A percentile compares a stretch with the other conserved stretches of the same genome.
Conservation (phyloP, 2,113 vertebrate species). For the Ascaphus truei region DNA sequence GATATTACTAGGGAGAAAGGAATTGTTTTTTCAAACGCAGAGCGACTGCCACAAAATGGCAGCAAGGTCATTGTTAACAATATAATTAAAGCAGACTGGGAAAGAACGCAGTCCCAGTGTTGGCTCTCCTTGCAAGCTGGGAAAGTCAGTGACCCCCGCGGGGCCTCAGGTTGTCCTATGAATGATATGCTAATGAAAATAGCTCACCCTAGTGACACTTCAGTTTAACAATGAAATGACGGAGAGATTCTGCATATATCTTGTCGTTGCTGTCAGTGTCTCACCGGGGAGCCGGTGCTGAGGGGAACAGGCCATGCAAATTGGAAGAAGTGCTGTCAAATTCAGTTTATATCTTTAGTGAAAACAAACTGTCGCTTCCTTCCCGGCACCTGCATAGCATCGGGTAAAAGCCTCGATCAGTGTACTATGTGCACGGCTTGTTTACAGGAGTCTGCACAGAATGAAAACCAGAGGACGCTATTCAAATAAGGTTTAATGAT, state of each 20-base stretch:
- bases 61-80: no score
- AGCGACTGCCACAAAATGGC: no score
- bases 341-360: conserved; percentile 9
- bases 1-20: no score
- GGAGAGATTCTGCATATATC: not conserved
- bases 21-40: no score
- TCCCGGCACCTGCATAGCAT: not conserved
- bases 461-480: not conserved
- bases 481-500: conserved; percentile 12
- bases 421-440: conserved; percentile 1
- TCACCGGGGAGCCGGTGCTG: not conserved
- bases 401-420: not conserved
- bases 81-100: no score
- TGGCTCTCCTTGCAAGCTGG: no score
- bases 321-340: conserved; percentile 1
- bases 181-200: not conserved
- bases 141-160: no score
- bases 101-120: no score
- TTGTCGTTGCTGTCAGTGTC: conserved; percentile 2
- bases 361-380: conserved; percentile 4
- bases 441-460: not conserved
- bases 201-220: not conserved
- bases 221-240: not conserved
- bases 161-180: no score
- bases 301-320: conserved; percentile 21